Conservation (phyloP, 1,140 invertebrate genomes). For the Latrodectus geometricus region DNA sequence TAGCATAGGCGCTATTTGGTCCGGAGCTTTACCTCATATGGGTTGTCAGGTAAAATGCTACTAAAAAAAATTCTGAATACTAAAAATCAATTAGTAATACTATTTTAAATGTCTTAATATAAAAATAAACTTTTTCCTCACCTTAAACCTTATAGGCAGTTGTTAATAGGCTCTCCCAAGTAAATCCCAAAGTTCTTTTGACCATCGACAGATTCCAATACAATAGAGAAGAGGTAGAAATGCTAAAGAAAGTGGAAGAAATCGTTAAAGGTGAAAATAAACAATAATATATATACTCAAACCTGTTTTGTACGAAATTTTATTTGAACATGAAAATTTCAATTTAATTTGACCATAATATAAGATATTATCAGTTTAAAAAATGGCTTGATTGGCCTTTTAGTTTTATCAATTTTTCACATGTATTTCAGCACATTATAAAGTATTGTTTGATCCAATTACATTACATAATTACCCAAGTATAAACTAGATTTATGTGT, state of each 20-base stretch:
- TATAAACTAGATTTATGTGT: no score
- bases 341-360: no score
- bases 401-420: no score
- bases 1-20: constrained; percentile 59
- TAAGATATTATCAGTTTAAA: no score
- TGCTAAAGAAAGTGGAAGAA: constrained; percentile 44
- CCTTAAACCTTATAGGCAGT: constrained; percentile 31
- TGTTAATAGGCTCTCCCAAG: constrained; percentile 46
- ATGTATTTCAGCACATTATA: no score
- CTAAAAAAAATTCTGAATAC: background rate
- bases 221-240: constrained; percentile 23
- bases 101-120: background rate
- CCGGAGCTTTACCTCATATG: constrained; percentile 48
- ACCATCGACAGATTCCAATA: constrained; percentile 53
- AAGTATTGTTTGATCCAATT: no score
- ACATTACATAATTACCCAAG: no score
- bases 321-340: no score
- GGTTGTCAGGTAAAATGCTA: constrained; percentile 27
- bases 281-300: no score
- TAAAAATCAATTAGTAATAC: background rate
- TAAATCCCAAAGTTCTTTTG: constrained; percentile 57
- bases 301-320: no score
- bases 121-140: background rate
- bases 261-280: constrained; percentile 27
- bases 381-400: no score